Percentiles rank a stretch among this genome's conserved stretches.
phyloP scores from a whole-genome alignment of 2,888 invertebrate genomes.

The Corbicula japonica region DNA sequence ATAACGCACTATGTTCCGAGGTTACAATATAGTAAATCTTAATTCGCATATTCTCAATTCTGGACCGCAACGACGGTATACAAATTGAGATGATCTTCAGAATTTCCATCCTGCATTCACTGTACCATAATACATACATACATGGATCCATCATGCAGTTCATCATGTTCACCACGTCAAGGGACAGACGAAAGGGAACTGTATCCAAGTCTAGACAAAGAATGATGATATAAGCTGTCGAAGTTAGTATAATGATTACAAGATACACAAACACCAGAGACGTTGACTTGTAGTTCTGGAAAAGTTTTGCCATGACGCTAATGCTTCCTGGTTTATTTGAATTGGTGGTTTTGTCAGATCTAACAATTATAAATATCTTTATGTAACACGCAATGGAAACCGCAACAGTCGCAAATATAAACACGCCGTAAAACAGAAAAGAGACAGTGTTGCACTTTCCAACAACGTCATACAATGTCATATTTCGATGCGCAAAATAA shows the following conservation, averaged over 20 bases:
- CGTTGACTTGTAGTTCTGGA: conserved; percentile 38
- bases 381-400: conserved; percentile 24
- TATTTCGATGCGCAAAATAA: conserved; percentile 1
- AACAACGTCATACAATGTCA: conserved; percentile 33
- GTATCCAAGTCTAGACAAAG: conserved; percentile 11
- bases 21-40: conserved; percentile 31
- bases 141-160: conserved; percentile 36
- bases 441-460: conserved; percentile 34
- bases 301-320: background rate
- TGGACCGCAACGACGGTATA: background rate
- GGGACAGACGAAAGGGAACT: conserved; percentile 19
- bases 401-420: conserved; percentile 6
- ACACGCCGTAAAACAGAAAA: conserved; percentile 22
- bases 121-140: conserved; percentile 37
- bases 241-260: conserved; percentile 21
- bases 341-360: conserved; percentile 3
- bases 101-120: conserved; percentile 41
- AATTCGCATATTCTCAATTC: conserved; percentile 28
- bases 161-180: conserved; percentile 14
- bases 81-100: conserved; percentile 18
- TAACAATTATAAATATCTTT: conserved; percentile 38
- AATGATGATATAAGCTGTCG: conserved; percentile 25
- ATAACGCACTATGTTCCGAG: background rate
- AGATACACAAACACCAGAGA: conserved; percentile 46
- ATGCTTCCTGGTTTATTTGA: background rate